Conservation (phyloP, 1,140 invertebrate genomes). For the Sitophilus oryzae region DNA sequence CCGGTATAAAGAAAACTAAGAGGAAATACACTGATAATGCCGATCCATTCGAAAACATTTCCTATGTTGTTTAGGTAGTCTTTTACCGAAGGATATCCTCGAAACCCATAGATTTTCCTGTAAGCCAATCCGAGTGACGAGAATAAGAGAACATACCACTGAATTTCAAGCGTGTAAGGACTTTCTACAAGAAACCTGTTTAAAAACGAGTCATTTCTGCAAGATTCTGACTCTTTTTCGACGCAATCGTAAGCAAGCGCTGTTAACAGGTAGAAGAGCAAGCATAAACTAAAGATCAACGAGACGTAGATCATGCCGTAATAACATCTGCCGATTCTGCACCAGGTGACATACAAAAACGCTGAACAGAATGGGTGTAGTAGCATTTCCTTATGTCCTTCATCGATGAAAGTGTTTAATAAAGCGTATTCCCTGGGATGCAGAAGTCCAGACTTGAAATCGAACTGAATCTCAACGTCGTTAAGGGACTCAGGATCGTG, state of each 20-base stretch:
- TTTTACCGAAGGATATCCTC: slow-evolving; percentile 64
- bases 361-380: slow-evolving; percentile 75
- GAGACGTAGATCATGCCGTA: slow-evolving; percentile 70
- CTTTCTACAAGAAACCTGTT: slow-evolving; percentile 62
- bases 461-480: slow-evolving; percentile 70
- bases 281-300: slow-evolving; percentile 67
- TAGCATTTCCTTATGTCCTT: slow-evolving; percentile 74
- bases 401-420: slow-evolving; percentile 72
- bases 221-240: slow-evolving; percentile 54
- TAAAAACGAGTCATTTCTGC: slow-evolving; percentile 64
- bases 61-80: slow-evolving; percentile 75
- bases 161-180: slow-evolving; percentile 64
- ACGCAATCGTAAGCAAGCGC: slow-evolving; percentile 69
- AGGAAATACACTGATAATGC: slow-evolving; percentile 71
- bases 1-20: slow-evolving; percentile 72
- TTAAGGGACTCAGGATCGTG: slow-evolving; percentile 66
- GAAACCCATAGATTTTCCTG: slow-evolving; percentile 67
- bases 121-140: slow-evolving; percentile 68
- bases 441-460: slow-evolving; percentile 70
- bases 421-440: slow-evolving; percentile 73
- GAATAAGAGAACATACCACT: slow-evolving; percentile 67
- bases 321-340: slow-evolving; percentile 79
- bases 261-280: slow-evolving; percentile 70
- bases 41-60: slow-evolving; percentile 77
- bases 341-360: slow-evolving; percentile 78